Evolutionary conservation across 2,797 vertebrate species (phyloP), one percentile per base, ranked within the genome.

Genomic region (Ctenosaura bakeri): DNA sequence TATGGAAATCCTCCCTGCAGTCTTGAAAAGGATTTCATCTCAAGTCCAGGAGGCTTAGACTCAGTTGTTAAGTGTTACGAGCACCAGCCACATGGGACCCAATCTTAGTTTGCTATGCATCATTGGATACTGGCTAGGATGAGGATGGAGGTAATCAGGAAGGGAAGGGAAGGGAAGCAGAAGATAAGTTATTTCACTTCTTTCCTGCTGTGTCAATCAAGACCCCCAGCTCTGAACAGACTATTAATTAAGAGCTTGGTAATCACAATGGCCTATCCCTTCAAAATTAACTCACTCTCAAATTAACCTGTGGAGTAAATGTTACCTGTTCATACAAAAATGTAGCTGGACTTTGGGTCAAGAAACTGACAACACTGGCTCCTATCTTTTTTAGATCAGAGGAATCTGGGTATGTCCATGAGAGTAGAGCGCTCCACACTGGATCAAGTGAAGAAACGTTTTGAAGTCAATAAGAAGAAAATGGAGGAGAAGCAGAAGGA

Each of bases 401-500:
- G 99, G 95, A 99, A 99, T 89, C 95, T 99, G 96, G 99, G 99
- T 69, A 99, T 99, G 99, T 99, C 99, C 26, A 99, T 99, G 99
- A 97, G 99, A 22, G 99, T 99, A 52, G 99, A 99, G 92, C 98
- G 99, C 8, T 99, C 99, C 6, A 99, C 99, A 0, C 95, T 99
- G 93, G 99, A 99, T 95, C 99, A 99, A 96, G 99, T 99, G 93
- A 99, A 99, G 96, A 99, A 99, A 89, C 98, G 99, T 24, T 99
- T 99, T 83, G 99, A 99, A 94, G 97, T 98, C 74, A 99, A 99
- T 96, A 99, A 99, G 96, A 99, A 99, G 96, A 99, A 99, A 93
- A 97, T 99, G 98, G 99, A 99, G 96, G 99, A 99, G 96, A 99
- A 99, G 88, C 98, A 99, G 96, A 99, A 99, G 93, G 99, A 99